Base-by-base conservation (phyloP, 2,113 vertebrate genomes). In the Charadrius vociferus region DNA sequence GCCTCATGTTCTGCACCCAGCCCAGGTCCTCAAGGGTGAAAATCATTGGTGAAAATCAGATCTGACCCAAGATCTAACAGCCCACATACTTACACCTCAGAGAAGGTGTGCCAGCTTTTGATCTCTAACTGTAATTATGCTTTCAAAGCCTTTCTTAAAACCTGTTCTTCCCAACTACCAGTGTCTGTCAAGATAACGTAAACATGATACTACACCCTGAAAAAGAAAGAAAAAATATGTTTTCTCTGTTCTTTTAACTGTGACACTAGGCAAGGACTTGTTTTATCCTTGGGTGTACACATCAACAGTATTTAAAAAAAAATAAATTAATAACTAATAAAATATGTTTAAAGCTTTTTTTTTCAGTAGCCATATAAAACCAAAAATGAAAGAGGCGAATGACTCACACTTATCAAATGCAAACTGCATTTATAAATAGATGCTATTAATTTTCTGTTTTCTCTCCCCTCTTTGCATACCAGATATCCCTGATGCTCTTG, bases 121-220 rank as follows among this genome's bases (percentile, higher is more conserved):
- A 85, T 80, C 32, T 85, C 45, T 27, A 30, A 18, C 6, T 37
- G 3, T 47, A 81, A 94, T 89, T 92, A 88, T 18, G 4, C 19
- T 50, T 68, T 80, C 66, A 95, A 82, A 89, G 37, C 37, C 52
- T 53, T 52, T 74, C 52, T 88, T 66, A 55, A 81, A 92, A 92
- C 82, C 55, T 78, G 63, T 63, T 93, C 66, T 86, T 84, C 83
- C 27, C 45, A 81, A 16, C 18, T 83, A 43, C 27, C 6, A 20
- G 9, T 63, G 18, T 50, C 47, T 93, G 17, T 53, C 58, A 47
- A 61, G 13, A 10, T 39, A 81, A 65, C 20, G 18, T 29, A 91
- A 90, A 78, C 22, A 67, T 26, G 9, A 4, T 81, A 22, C 10
- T 63, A 41, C 20, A 43, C 10, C 22, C 32, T 53, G 41, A 55